Evolutionary conservation across 2,797 vertebrate genomes (phyloP).

Genomic region (Cynopterus sphinx): DNA sequence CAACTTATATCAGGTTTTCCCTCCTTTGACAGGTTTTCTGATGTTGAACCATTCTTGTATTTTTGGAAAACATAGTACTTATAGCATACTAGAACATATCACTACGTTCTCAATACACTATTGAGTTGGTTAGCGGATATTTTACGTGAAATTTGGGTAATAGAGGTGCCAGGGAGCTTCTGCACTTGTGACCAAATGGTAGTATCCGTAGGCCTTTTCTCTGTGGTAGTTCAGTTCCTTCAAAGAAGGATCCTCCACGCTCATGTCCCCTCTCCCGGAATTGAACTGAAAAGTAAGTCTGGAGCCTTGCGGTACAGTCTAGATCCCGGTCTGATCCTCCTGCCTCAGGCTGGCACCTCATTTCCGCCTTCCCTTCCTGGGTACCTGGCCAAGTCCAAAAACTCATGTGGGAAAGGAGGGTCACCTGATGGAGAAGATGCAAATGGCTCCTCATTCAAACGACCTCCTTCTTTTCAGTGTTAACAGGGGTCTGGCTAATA

Average conservation of each 20-base stretch:
- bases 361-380: not conserved
- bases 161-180: not conserved
- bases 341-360: not conserved
- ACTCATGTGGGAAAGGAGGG: not conserved
- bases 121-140: not conserved
- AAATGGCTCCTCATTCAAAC: not conserved
- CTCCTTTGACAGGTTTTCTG: not conserved
- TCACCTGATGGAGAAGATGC: not conserved
- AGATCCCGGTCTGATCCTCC: not conserved
- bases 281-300: not conserved
- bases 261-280: not conserved
- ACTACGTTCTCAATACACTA: not conserved
- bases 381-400: not conserved
- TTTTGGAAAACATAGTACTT: not conserved
- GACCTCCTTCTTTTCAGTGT: not conserved
- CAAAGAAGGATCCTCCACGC: not conserved
- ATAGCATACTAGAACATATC: too few relatives aligned
- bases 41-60: not conserved
- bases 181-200: not conserved
- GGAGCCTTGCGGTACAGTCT: not conserved
- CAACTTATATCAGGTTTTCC: not conserved
- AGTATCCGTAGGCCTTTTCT: not conserved
- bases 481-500: not conserved
- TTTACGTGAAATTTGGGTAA: not conserved
- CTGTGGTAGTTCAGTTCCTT: not conserved